A percentile compares a stretch with the other conserved stretches of the same genome.
Conservation (phyloP, 2,797 vertebrate genomes). For the Macropus fuliginosus region DNA sequence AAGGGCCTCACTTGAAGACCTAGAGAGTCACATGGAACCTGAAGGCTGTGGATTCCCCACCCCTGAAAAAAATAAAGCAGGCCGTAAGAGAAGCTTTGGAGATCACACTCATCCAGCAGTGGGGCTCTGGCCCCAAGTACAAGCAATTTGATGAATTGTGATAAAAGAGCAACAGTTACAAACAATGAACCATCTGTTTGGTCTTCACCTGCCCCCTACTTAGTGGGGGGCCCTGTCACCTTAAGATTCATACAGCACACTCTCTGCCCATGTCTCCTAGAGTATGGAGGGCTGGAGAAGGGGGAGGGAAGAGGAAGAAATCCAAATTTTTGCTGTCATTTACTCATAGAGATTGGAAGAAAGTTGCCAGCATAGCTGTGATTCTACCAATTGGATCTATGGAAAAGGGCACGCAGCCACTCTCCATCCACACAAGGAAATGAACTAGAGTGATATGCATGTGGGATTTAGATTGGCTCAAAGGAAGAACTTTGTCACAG, state of each 20-base stretch:
- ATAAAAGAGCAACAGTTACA: not conserved
- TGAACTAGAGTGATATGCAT: not conserved
- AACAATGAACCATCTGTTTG: not conserved
- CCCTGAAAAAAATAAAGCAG: not conserved
- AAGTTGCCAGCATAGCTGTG: not conserved
- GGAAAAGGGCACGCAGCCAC: not conserved
- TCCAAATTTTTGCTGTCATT: not conserved
- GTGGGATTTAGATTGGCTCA: conserved; percentile 5
- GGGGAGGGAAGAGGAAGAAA: not conserved
- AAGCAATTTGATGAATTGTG: not conserved
- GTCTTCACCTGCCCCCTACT: not conserved
- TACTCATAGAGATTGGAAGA: not conserved
- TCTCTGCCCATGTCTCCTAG: not conserved
- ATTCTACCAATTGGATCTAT: not conserved
- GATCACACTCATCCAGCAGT: not conserved
- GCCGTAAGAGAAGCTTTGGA: not conserved
- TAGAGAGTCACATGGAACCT: too few relatives aligned
- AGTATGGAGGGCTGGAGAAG: not conserved
- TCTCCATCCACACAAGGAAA: conserved; percentile 23
- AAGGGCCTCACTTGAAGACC: too few relatives aligned
- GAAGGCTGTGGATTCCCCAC: too few relatives aligned
- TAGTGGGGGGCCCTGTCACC: not conserved
- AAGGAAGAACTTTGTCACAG: not conserved
- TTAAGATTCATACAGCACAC: not conserved
- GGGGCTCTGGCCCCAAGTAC: not conserved